These are phyloP conservation scores for Drosophila barbarae DNA, from an alignment of 2,888 invertebrate genomes.

Conservation along the genomic window DNA sequence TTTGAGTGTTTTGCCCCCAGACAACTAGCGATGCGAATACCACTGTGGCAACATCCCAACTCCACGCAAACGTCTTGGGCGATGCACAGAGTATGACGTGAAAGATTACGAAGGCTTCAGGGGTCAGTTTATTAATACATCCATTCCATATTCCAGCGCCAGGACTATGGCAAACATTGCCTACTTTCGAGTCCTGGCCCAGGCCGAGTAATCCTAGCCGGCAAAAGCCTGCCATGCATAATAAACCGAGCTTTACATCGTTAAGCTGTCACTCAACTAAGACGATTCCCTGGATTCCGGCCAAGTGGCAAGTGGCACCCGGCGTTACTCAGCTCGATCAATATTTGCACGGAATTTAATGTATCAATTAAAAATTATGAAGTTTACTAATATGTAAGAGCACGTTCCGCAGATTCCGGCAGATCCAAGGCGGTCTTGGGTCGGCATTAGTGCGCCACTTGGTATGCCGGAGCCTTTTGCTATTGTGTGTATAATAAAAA, in stretches of 20 bases:
- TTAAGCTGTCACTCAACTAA: slow-evolving; percentile 70
- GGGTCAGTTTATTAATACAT: slow-evolving; percentile 37
- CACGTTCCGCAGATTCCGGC: slow-evolving; percentile 69
- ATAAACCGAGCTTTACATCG: slow-evolving; percentile 70
- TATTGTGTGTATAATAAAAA: slow-evolving; percentile 69
- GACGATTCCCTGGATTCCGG: not conserved
- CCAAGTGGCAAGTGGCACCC: not conserved
- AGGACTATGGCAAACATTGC: slow-evolving; percentile 29
- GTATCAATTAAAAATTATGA: slow-evolving; percentile 81
- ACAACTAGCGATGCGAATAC: slow-evolving; percentile 47
- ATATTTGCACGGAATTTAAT: slow-evolving; percentile 78
- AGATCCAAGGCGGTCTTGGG: slow-evolving; percentile 12
- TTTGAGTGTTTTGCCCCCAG: slow-evolving; percentile 58
- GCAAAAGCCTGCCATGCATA: slow-evolving; percentile 57
- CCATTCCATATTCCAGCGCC: slow-evolving; percentile 11
- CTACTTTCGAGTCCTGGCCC: slow-evolving; percentile 17
- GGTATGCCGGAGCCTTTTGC: slow-evolving; percentile 63
- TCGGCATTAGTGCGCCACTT: slow-evolving; percentile 66
- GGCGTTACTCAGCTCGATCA: slow-evolving; percentile 46
- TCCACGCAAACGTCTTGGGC: slow-evolving; percentile 26
- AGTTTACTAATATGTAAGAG: slow-evolving; percentile 79
- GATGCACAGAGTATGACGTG: slow-evolving; percentile 4
- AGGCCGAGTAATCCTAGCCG: slow-evolving; percentile 34
- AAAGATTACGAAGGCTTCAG: slow-evolving; percentile 9
- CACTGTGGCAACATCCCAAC: slow-evolving; percentile 18